phyloP scores from a whole-genome alignment of 2,797 vertebrate species.

The Sandelia bainsii region DNA sequence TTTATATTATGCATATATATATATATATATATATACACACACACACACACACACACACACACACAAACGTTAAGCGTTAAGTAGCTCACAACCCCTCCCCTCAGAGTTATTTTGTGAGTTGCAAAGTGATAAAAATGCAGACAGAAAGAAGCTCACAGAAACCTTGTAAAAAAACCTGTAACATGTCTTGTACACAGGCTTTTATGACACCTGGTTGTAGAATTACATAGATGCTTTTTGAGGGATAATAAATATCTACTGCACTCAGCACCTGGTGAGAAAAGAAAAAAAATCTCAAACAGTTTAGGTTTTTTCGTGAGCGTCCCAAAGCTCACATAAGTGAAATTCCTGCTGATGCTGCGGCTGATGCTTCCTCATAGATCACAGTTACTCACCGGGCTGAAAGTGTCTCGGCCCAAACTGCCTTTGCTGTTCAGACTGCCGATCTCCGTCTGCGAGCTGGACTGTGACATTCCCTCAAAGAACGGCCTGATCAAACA shows the following conservation, averaged over 20 bases:
- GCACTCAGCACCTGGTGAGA: not conserved
- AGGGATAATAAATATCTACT: constrained; percentile 21
- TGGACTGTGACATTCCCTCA: constrained; percentile 99
- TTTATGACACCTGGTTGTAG: not conserved
- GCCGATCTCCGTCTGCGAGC: constrained; percentile 99
- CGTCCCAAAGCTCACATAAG: not conserved
- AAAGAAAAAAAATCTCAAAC: not conserved
- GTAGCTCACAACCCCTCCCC: not conserved
- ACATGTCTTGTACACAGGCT: not conserved
- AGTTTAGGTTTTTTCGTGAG: constrained; percentile 8
- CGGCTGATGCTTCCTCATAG: not conserved
- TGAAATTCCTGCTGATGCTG: constrained; percentile 15
- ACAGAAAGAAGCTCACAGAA: not conserved
- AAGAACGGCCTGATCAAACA: constrained; percentile 92
- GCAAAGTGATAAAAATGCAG: not conserved
- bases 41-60: too few relatives aligned
- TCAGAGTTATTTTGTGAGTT: not conserved
- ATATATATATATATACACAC: too few relatives aligned
- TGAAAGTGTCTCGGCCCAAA: constrained; percentile 91
- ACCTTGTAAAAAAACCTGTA: not conserved
- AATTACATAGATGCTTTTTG: not conserved
- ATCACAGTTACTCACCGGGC: constrained; percentile 88
- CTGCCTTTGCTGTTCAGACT: constrained; percentile 98
- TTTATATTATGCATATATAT: too few relatives aligned
- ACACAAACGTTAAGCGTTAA: too few relatives aligned